Conservation (phyloP, 2,797 vertebrate genomes). For the Microctenopoma steveboyesi region DNA sequence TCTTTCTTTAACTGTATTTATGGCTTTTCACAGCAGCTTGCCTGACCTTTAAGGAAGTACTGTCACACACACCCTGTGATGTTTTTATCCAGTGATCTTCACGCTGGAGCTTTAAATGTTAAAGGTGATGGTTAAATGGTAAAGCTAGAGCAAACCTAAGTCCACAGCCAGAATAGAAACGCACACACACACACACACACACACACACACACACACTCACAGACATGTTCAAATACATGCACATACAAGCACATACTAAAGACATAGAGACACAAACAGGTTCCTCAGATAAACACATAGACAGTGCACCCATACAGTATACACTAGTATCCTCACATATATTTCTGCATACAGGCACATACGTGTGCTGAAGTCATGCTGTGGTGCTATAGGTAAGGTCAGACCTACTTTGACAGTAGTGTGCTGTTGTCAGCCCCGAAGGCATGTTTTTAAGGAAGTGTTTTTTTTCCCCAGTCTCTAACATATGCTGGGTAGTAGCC, state of each 20-base stretch:
- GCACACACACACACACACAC: conserved; percentile 5
- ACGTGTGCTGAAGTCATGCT: conserved; percentile 28
- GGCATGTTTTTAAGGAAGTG: conserved; percentile 79
- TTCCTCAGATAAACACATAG: conserved; percentile 11
- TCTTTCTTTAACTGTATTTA: conserved; percentile 38
- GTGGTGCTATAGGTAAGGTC: conserved; percentile 79
- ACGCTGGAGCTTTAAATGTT: conserved; percentile 76
- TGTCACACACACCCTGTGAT: conserved; percentile 48
- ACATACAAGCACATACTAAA: conserved; percentile 3
- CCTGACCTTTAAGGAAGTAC: conserved; percentile 68
- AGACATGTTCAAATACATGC: background rate
- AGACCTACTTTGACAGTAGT: conserved; percentile 71
- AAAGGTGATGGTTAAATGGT: conserved; percentile 70
- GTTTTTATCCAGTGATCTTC: conserved; percentile 79
- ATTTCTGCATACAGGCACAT: conserved; percentile 22
- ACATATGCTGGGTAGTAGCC: conserved; percentile 84
- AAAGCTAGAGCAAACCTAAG: conserved; percentile 54
- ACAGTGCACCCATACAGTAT: background rate
- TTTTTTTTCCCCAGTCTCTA: conserved; percentile 66
- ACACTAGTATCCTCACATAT: background rate
- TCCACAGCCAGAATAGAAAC: conserved; percentile 29
- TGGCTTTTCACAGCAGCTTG: conserved; percentile 39
- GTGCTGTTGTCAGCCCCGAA: conserved; percentile 68
- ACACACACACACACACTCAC: conserved; percentile 8
- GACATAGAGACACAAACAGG: background rate